These are phyloP conservation scores for Achlya flavicornis DNA, from an alignment of 2,888 invertebrate species.

Conservation along the genomic window DNA sequence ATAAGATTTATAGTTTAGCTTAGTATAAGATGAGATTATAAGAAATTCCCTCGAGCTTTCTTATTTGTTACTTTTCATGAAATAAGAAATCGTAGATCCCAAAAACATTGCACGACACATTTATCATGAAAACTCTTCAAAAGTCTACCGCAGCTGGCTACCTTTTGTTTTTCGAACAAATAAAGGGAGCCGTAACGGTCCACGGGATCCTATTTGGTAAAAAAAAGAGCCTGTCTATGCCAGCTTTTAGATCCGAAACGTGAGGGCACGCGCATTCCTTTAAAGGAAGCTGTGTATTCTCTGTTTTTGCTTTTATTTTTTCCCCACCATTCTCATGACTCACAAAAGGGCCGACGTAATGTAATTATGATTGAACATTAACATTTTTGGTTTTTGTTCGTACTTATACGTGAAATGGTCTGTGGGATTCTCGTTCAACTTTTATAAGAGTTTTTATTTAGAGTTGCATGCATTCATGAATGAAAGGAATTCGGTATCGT, in stretches of 20 bases:
- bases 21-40: no score
- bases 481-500: not conserved
- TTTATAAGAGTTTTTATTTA: not conserved
- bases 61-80: not conserved
- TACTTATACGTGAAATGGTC: not conserved
- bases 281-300: conserved; percentile 33
- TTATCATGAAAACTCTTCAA: conserved; percentile 2
- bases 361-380: conserved; percentile 62
- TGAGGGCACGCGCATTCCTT: conserved; percentile 73
- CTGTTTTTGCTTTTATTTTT: conserved; percentile 32
- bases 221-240: conserved; percentile 20
- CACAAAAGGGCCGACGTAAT: conserved; percentile 67
- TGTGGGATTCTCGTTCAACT: not conserved
- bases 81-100: not conserved
- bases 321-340: conserved; percentile 48
- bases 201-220: conserved; percentile 28
- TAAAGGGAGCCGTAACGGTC: conserved; percentile 14
- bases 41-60: no score
- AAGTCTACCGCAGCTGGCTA: not conserved
- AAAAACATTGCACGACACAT: not conserved
- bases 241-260: conserved; percentile 42
- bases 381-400: conserved; percentile 25
- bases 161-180: conserved; percentile 10
- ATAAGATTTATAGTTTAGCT: no score
- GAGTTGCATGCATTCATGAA: not conserved